Percentiles rank a stretch among this genome's conserved stretches.
Conservation (phyloP, 2,888 invertebrate species). For the Dryomyza anilis region DNA sequence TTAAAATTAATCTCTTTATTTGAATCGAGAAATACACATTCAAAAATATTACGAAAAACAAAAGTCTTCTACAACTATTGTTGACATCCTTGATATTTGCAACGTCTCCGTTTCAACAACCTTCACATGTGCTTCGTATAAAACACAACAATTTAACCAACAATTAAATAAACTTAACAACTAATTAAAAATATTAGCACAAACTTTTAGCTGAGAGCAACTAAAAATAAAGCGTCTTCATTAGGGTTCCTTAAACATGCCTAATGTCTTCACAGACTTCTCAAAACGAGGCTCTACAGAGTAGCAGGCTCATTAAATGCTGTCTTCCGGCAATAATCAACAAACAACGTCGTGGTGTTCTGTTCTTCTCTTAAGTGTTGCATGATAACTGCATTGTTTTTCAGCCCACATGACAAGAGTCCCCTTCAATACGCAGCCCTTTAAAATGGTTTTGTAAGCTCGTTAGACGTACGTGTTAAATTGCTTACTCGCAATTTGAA, state of each 20-base stretch:
- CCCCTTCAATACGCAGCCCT: background rate
- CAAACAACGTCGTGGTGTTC: no score
- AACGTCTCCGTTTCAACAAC: no score
- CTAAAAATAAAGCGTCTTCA: background rate
- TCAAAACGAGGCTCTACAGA: no score
- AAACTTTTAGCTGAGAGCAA: background rate
- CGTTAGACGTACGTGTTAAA: constrained; percentile 58
- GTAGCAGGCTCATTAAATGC: constrained; percentile 16
- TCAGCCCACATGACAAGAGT: background rate
- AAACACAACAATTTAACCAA: constrained; percentile 24
- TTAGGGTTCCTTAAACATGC: background rate
- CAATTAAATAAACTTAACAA: constrained; percentile 5
- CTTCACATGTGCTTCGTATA: constrained; percentile 10
- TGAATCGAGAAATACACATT: no score
- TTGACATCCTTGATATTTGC: no score
- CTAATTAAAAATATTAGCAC: constrained; percentile 6
- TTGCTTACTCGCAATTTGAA: constrained; percentile 58
- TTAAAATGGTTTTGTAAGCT: background rate
- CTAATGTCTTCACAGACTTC: background rate
- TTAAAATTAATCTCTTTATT: no score
- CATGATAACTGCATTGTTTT: background rate
- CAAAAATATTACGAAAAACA: no score
- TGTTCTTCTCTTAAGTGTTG: background rate
- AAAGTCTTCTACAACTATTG: no score
- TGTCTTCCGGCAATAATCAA: background rate